phyloP scores from a whole-genome alignment of 2,113 vertebrate species.

The Rallus limicola region DNA sequence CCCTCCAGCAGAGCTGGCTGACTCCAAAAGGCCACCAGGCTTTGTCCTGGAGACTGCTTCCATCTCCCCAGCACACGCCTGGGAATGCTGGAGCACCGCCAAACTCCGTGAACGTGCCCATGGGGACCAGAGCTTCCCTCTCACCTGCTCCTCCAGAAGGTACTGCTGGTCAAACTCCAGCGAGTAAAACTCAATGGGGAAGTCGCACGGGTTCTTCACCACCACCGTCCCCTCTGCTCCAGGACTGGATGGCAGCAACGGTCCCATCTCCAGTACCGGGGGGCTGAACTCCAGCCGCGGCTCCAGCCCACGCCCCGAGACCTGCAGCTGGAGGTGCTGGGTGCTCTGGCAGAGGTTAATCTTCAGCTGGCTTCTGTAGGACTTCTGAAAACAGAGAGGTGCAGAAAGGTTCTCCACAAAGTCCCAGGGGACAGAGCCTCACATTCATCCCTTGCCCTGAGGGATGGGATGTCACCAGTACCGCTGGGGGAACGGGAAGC shows the following conservation, averaged over 20 bases:
- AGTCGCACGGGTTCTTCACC: conserved; percentile 86
- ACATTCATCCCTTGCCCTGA: not conserved
- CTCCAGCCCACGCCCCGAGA: conserved; percentile 81
- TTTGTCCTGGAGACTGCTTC: not conserved
- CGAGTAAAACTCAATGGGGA: conserved; percentile 91
- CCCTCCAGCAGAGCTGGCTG: not conserved
- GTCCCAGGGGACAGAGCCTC: not conserved
- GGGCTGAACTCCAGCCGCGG: conserved; percentile 83
- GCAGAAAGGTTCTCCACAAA: not conserved
- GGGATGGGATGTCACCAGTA: not conserved
- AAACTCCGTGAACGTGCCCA: rapidly evolving
- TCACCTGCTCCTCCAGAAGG: conserved; percentile 87
- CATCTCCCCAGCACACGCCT: not conserved
- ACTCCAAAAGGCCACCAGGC: not conserved
- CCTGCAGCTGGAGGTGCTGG: conserved; percentile 71
- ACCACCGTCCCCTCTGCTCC: conserved; percentile 74
- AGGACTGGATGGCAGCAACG: conserved; percentile 72
- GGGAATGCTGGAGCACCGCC: not conserved
- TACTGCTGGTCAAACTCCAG: conserved; percentile 89
- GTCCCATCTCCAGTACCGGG: conserved; percentile 76
- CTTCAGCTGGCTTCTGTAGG: conserved; percentile 78
- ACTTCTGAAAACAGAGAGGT: conserved; percentile 68
- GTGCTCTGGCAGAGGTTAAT: conserved; percentile 78
- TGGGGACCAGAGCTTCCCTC: not conserved
- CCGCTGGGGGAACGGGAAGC: not conserved